Evolutionary conservation across 2,888 invertebrate species (phyloP), one percentile per base, ranked within the genome.

Genomic region (Apodemia duryi): DNA sequence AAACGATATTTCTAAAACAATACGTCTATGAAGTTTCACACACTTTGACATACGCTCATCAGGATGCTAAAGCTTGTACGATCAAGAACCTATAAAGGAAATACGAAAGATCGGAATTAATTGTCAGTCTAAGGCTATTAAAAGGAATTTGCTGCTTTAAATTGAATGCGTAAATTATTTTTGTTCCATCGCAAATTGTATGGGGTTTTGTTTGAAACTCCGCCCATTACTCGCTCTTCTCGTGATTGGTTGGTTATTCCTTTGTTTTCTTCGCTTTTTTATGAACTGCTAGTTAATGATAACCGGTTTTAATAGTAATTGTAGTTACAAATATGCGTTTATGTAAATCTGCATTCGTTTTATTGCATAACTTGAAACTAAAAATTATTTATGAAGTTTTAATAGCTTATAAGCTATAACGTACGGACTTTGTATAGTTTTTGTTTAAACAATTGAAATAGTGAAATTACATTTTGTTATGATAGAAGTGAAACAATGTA

Each of bases 241-340:
- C 71, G 75, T 80, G 88, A 90, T 91, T 91, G 90, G 90, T 80
- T 74, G 78, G 77, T 70, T 77, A 73, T 71, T 75, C 71, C 79
- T 86, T 88, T 87, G 87, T 86, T 88, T 82, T 76, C 77, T 70
- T 71, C 73, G 75, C 82, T 83, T 84, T 85, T 83, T 85, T 85
- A 21, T 81, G 80, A 80, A 78, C 79, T 79, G 77, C 74, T 72
- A 73, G 28, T 61, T 61, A 43, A 74, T 79, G 76, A 83, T 65
- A 38, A 51, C 51, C 61, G 41, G 49, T 61, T 65, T 61, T 29
- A 46, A 6, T 49, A 10, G 7, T 41, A 49, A 46, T 51, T 28
- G 46, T 49, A 7, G 49, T 7, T n/a, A 9, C 7, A 28, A 32
- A 32, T 29, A 11, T 32, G 46, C 13, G 29, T n/a, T 6, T 49